Evolutionary conservation across 2,113 vertebrate genomes (phyloP), one percentile per base, ranked within the genome.

Genomic region (Casuarius casuarius): DNA sequence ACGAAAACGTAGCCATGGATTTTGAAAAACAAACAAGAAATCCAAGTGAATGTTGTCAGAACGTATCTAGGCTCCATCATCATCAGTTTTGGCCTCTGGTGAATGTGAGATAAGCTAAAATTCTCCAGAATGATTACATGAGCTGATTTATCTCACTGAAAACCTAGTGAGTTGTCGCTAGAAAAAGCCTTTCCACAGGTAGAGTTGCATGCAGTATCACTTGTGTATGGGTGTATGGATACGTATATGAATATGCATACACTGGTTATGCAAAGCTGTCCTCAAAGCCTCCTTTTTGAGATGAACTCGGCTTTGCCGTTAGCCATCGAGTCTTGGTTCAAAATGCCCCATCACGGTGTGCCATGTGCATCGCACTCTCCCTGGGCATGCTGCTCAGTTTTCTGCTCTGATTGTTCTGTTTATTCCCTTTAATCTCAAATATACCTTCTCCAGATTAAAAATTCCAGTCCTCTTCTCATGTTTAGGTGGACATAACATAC

Each of bases 361-460:
- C 63, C 0, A 0, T 0, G 0, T 7, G 7, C 1, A 0, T 2
- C 35, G 8, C 65, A 40, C 33, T 76, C 67, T 67, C 40, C 31
- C 28, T 7, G 56, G 1, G 2, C 28, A 71, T 42, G 25, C 29
- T 79, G 73, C 58, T 78, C 58, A 1, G 13, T 42, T 80, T 79
- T 66, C 61, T 59, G 72, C 82, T 49, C 58, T 5, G 15, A 25
- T 62, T 20, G 14, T 18, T 86, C 76, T 77, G 65, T 31, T 71
- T 14, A 17, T 15, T 65, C 5, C 11, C 20, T 77, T 65, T 48
- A 10, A 20, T 48, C 65, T 92, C 63, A 68, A 22, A 80, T 10
- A 31, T 0, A n/a, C 23, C 33, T 94, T 62, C 75, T 84, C 9
- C 76, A 88, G 46, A 51, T 10, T 26, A 40, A 38, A 23, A 72